phyloP scores from a whole-genome alignment of 2,797 vertebrate species.

The Crenuchus spilurus region DNA sequence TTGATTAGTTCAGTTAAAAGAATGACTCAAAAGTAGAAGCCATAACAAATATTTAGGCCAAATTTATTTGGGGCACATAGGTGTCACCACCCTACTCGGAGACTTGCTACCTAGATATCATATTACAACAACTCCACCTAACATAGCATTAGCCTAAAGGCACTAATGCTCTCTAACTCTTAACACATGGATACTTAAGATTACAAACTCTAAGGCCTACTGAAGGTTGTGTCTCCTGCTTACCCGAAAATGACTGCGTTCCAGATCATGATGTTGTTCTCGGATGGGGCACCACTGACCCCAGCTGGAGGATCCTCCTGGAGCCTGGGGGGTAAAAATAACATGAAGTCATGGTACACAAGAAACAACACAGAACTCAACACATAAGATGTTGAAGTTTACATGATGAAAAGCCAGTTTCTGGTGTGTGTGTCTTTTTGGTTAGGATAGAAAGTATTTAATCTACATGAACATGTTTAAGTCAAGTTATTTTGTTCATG shows the following conservation, averaged over 20 bases:
- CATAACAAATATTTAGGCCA: constrained; percentile 9
- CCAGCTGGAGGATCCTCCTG: constrained; percentile 97
- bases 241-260: constrained; percentile 98
- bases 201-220: background rate
- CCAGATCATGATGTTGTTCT: constrained; percentile 99
- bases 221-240: constrained; percentile 57
- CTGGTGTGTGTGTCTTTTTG: no score
- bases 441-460: no score
- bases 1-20: background rate
- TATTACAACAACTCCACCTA: constrained; percentile 1
- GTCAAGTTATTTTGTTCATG: no score
- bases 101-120: constrained; percentile 19
- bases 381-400: no score
- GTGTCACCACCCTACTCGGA: constrained; percentile 4
- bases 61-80: constrained; percentile 26
- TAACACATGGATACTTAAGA: background rate
- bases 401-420: no score
- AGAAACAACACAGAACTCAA: background rate
- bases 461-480: no score
- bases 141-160: background rate
- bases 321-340: constrained; percentile 74
- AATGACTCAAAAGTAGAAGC: constrained; percentile 5
- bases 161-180: background rate
- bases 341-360: background rate
- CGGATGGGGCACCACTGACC: constrained; percentile 94